Evolutionary conservation across 2,113 vertebrate genomes (phyloP).

Genomic region (Thunnus thynnus): DNA sequence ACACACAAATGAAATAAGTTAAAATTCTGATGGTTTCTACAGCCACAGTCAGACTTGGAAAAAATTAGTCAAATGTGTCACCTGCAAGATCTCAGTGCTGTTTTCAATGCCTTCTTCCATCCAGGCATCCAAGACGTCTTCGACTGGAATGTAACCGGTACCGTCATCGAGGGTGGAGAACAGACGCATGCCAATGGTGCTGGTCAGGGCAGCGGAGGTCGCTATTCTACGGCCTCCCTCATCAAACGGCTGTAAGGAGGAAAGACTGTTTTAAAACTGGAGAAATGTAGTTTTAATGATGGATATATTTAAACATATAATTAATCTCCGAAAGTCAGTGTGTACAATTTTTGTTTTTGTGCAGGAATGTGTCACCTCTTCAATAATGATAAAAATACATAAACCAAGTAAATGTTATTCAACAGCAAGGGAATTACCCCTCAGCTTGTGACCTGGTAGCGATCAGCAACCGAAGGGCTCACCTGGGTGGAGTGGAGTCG

Average conservation of each 20-base stretch:
- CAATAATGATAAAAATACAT: not conserved
- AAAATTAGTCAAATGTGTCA: constrained; percentile 50
- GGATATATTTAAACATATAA: no score
- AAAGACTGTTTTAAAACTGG: not conserved
- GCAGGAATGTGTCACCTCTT: not conserved
- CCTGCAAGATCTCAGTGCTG: constrained; percentile 94
- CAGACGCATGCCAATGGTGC: constrained; percentile 88
- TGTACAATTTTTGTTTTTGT: no score
- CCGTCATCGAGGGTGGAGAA: constrained; percentile 95
- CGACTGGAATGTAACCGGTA: constrained; percentile 89
- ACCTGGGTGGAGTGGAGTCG: constrained; percentile 96
- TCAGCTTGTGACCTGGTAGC: not conserved
- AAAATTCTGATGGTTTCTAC: not conserved
- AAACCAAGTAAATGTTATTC: not conserved
- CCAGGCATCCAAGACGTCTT: constrained; percentile 92
- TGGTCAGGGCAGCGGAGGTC: constrained; percentile 84
- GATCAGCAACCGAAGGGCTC: not conserved
- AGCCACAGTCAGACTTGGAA: not conserved
- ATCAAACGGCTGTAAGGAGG: constrained; percentile 89
- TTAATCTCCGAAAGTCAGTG: not conserved
- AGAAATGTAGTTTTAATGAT: no score
- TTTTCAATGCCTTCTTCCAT: constrained; percentile 94
- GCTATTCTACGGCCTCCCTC: constrained; percentile 90
- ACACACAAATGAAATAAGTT: not conserved
- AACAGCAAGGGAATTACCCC: not conserved